Conservation (phyloP, 1,140 invertebrate species). For the Trichoplusia ni region DNA sequence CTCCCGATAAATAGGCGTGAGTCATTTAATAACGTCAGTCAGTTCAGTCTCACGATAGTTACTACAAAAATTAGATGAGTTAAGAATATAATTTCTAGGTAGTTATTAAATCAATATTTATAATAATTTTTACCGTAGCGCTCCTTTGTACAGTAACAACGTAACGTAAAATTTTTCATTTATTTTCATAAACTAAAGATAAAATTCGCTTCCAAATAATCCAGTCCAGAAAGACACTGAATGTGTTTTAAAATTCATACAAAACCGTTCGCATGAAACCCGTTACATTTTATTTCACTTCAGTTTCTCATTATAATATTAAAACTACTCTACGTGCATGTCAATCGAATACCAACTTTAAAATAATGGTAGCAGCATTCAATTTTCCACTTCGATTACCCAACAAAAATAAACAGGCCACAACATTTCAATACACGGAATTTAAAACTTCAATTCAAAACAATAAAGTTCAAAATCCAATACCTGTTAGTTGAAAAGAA, state of each 20-base stretch:
- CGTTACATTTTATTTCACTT: slow-evolving; percentile 44
- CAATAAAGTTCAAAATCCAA: slow-evolving; percentile 38
- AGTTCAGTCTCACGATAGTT: no score
- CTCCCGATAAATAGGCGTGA: no score
- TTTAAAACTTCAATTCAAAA: slow-evolving; percentile 5
- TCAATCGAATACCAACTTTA: not conserved
- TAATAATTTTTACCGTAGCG: no score
- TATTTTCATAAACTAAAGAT: not conserved
- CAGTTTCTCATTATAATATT: slow-evolving; percentile 51
- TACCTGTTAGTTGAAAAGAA: slow-evolving; percentile 7
- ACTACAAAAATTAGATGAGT: no score
- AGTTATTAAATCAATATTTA: no score
- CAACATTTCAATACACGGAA: slow-evolving; percentile 3
- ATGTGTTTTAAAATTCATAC: slow-evolving; percentile 37
- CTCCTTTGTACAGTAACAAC: no score
- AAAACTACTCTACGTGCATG: slow-evolving; percentile 28
- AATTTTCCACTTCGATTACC: not conserved
- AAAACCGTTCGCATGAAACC: slow-evolving; percentile 41
- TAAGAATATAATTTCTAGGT: no score
- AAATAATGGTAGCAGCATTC: not conserved
- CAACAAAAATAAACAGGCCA: not conserved
- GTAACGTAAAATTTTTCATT: not conserved
- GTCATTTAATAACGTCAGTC: no score
- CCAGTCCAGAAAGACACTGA: slow-evolving; percentile 1
- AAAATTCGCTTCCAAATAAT: slow-evolving; percentile 13